Base-by-base conservation (phyloP, 2,113 vertebrate genomes). In the Hyperoodon ampullatus region DNA sequence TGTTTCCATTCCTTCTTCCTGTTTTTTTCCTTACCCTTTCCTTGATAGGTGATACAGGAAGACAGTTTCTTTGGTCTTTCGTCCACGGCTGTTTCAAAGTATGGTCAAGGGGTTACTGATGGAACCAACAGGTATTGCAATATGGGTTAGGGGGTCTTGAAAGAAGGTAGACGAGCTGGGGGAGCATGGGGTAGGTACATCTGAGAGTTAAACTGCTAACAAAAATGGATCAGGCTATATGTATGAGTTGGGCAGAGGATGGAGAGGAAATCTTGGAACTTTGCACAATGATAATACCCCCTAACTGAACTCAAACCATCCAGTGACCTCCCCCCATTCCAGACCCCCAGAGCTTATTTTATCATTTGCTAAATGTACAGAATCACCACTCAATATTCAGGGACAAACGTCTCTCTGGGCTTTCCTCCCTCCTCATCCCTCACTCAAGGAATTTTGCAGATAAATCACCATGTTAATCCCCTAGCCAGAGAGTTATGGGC, bases 401-500 rank as follows among this genome's bases (percentile, higher is more conserved):
- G 93, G 93, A 97, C 96, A 93, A 85, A 84, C 86, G 93, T 97
- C 90, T 95, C 91, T 80, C 93, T 61, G 71, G 88, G 86, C 88
- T 88, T 81, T 93, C 68, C 89, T 95, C 86, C 88, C 97, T 96
- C 97, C 92, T 97, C 97, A 96, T 97, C 95, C 92, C 53, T 98
- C 97, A 97, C 78, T 95, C 83, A 78, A 96, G 97, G 95, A 96
- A 96, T 95, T 96, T 58, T 72, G 44, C 84, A 82, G 82, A 96
- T 98, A 97, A 98, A 98, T 97, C 95, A 97, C 53, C 1, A 47
- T 10, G 55, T 60, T 98, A 97, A 98, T 98, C 94, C 95, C 63
- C 78, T 72, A 24, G 90, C 39, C 65, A 30, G 24, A 98, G 97
- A 98, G 60, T 98, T 97, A 98, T 97, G 97, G 93, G 93, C 97